Evolutionary conservation across 2,113 vertebrate genomes (phyloP), one percentile per base, ranked within the genome.

Genomic region (Malurus elegans): DNA sequence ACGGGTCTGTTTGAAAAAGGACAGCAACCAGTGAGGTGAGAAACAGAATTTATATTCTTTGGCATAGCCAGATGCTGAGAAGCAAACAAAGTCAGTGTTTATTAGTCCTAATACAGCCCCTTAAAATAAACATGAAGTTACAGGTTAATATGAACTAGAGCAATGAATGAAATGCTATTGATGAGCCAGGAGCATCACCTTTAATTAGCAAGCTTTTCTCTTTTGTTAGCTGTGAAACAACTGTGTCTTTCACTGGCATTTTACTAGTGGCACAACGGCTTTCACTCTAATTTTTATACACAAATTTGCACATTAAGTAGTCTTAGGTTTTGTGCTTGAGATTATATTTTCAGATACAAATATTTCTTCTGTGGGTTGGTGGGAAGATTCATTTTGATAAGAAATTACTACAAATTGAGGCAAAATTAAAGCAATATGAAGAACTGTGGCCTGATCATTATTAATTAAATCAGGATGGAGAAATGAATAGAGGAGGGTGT

Each of bases 121-220:
- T 87, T 53, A 87, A 93, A 96, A 85, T 45, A 79, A 87, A 91
- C 31, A 87, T 45, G 64, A 72, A 89, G 85, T 84, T 87, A 79
- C 14, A 81, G 21, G 53, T 65, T 87, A 83, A 90, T 73, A 86
- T 53, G 40, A 92, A 89, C 48, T 14, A 74, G 10, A 38, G 21
- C 19, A 69, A 53, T 61, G 31, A 92, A 95, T 69, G 36, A 93
- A 93, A 87, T 69, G 40, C 21, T 93, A 57, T 78, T 90, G 47
- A 82, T 83, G 53, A 95, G 73, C 80, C 93, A 95, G 65, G 48
- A 85, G 42, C 57, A 91, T 36, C 83, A 95, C 48, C 56, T 95
- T 75, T 20, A 80, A 75, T 91, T 51, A 95, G 48, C 28, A 69
- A 79, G 24, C 3, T 89, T 89, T 87, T 89, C 40, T 85, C 53